Conservation (phyloP, 2,113 vertebrate species). For the Elephantulus edwardii region DNA sequence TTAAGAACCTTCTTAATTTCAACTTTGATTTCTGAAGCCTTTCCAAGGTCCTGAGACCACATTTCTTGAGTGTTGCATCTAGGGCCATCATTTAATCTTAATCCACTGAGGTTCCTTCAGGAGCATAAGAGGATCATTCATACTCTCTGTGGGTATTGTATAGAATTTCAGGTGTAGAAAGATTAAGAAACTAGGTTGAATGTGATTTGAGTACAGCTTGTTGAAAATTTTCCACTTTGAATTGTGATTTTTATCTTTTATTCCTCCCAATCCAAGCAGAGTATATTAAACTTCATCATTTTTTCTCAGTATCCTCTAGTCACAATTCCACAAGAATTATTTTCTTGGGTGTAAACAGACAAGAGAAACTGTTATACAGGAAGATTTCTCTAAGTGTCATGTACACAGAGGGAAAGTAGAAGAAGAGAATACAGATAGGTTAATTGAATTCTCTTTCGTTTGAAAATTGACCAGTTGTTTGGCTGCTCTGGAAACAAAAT, state of each 20-base stretch:
- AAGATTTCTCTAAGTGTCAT: conserved; percentile 36
- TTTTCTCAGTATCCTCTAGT: conserved; percentile 46
- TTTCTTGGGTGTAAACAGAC: conserved; percentile 51
- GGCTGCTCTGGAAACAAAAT: conserved; percentile 47
- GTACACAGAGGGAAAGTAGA: conserved; percentile 31
- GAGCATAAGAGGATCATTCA: neutral
- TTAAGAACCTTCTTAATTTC: conserved; percentile 17
- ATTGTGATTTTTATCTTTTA: conserved; percentile 21
- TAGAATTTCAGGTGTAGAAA: neutral
- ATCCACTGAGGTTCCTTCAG: neutral
- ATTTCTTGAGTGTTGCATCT: conserved; percentile 3
- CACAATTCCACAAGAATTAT: conserved; percentile 34
- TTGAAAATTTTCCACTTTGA: conserved; percentile 40
- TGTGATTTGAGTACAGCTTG: conserved; percentile 3
- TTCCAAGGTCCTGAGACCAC: neutral
- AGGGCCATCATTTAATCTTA: neutral
- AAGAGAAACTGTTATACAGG: neutral
- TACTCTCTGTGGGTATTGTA: neutral
- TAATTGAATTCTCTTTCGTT: conserved; percentile 54
- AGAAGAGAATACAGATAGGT: conserved; percentile 18
- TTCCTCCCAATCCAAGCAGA: neutral
- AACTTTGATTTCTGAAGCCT: neutral
- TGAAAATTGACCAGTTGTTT: conserved; percentile 57
- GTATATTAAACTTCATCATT: conserved; percentile 40
- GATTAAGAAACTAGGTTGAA: neutral